A percentile compares a stretch with the other conserved stretches of the same genome.
Evolutionary conservation across 2,797 vertebrate genomes (phyloP).

Genomic region (Cryptoblepharus egeriae): DNA sequence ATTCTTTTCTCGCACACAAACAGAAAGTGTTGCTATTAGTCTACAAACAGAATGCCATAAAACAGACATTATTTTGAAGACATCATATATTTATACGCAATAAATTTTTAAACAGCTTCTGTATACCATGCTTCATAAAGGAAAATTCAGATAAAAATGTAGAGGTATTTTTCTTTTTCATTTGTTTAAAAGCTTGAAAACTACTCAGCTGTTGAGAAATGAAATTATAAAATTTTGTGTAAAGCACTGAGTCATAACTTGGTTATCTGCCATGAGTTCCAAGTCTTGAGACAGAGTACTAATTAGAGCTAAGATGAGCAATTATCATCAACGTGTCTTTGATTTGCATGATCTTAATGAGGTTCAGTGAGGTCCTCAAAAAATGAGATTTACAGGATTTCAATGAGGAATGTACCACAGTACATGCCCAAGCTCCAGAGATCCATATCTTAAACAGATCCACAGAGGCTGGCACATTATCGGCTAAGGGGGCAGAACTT

Average conservation of each 20-base stretch:
- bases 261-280: background rate
- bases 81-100: constrained; percentile 26
- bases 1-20: background rate
- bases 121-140: background rate
- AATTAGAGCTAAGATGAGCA: background rate
- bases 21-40: background rate
- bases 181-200: background rate
- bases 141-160: background rate
- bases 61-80: constrained; percentile 2
- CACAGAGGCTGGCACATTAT: no score
- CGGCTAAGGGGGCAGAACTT: background rate
- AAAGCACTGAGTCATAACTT: background rate
- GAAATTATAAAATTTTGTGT: background rate
- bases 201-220: background rate
- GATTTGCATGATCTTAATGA: background rate
- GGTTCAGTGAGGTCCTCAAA: no score
- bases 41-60: constrained; percentile 9
- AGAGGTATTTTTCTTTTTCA: background rate
- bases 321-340: background rate
- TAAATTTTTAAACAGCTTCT: constrained; percentile 7
- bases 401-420: no score
- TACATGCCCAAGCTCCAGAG: background rate
- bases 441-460: background rate
- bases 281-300: background rate
- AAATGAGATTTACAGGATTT: no score